Conservation (phyloP, 2,113 vertebrate genomes). For the Pogonocichla stellata region DNA sequence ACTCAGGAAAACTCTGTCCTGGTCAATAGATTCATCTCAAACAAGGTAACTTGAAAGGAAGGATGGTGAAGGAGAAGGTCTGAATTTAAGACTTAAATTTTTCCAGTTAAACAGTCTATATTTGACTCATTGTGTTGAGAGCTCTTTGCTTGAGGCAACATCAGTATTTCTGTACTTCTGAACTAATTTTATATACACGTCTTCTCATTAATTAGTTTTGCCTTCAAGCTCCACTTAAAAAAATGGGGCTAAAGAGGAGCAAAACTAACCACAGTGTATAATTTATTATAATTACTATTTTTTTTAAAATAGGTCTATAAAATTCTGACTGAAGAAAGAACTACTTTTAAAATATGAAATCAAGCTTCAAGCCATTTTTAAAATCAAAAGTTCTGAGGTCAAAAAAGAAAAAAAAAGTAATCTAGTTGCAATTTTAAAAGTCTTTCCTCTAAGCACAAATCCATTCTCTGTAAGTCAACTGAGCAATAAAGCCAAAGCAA, state of each 20-base stretch:
- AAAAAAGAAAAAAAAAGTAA: neutral
- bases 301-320: neutral
- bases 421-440: constrained; percentile 23
- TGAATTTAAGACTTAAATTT: neutral
- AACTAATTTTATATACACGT: neutral
- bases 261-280: neutral
- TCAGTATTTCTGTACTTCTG: neutral
- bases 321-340: neutral
- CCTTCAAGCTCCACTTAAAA: constrained; percentile 22
- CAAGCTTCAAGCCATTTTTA: neutral
- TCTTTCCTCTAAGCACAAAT: constrained; percentile 40
- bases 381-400: constrained; percentile 4
- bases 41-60: constrained; percentile 1
- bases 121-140: neutral
- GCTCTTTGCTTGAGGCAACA: neutral
- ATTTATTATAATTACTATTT: constrained; percentile 8
- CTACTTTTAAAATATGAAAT: neutral
- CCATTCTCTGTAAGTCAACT: constrained; percentile 21
- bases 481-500: constrained; percentile 56
- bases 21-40: neutral
- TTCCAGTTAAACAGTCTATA: neutral
- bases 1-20: neutral
- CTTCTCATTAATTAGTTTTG: constrained; percentile 23
- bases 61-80: neutral
- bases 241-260: neutral